phyloP scores from a whole-genome alignment of 2,113 vertebrate species.

The Prinia subflava region DNA sequence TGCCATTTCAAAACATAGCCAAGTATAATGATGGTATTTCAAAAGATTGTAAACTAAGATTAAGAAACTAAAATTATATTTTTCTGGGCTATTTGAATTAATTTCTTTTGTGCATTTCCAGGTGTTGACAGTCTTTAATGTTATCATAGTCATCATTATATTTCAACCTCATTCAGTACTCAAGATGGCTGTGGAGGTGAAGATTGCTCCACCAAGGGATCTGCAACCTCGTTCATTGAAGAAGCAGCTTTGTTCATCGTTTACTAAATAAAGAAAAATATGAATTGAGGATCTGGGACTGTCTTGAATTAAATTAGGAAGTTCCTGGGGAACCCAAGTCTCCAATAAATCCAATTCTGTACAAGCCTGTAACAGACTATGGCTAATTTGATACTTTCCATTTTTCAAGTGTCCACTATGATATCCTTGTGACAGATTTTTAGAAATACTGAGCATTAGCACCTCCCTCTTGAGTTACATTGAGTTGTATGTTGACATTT shows the following conservation, averaged over 20 bases:
- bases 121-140: not conserved
- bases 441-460: not conserved
- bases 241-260: not conserved
- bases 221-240: not conserved
- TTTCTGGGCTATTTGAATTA: not conserved
- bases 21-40: not conserved
- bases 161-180: not conserved
- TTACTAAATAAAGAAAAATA: not conserved
- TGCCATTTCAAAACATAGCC: not conserved
- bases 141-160: not conserved
- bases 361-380: not conserved
- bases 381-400: not conserved
- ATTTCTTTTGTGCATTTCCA: not conserved
- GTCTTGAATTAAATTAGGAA: not conserved
- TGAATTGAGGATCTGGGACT: not conserved
- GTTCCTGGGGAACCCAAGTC: not conserved
- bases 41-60: not conserved
- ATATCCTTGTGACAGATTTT: not conserved
- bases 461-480: not conserved
- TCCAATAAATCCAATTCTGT: not conserved
- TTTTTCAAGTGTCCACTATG: not conserved
- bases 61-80: not conserved
- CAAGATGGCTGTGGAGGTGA: not conserved
- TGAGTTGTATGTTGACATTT: not conserved
- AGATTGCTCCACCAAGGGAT: not conserved